Evolutionary conservation across 2,797 vertebrate species (phyloP), one percentile per base, ranked within the genome.

Genomic region (Nannoperca obscura): DNA sequence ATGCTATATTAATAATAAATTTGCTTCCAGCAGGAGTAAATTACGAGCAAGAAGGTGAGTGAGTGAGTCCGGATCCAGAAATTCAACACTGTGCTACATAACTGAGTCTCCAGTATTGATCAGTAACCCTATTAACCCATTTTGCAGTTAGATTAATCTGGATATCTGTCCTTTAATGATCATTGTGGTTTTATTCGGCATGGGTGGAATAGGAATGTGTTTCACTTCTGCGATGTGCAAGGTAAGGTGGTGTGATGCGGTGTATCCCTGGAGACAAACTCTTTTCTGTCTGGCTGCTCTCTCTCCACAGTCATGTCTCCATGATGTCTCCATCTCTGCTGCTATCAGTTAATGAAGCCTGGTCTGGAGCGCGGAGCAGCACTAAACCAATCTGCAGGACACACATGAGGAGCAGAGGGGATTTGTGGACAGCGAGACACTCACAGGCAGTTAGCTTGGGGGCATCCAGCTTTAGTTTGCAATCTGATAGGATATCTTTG

Each of bases 311-410:
- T 81, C 47, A 36, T 80, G 84, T 79, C 83, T 82, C 74, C 68
- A 62, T 90, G 88, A 89, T 87, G 87, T 92, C 89, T 91, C 88
- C 81, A 91, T 93, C 87, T 86, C 65, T 79, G 82, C 83, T 68
- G 81, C 89, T 89, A 92, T 93, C 93, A 92, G 87, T 93, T 93
- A 94, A 94, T 95, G 88, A 94, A 91, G 85, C 84, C 78, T 73
- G 61, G 83, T 77, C 65, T 77, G 87, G 53, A 80, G 78, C 75
- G 22, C 38, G 67, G 72, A 84, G 88, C 79, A 76, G 83, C 77
- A 40, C 82, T 81, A 78, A 91, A 78, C 86, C 85, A 83, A 90
- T 90, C 88, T 87, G 78, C 65, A 76, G 83, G 85, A 91, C 84
- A 86, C 77, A 73, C 78, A 78, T 49, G 59, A 84, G 82, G 60